Evolutionary conservation across 1,140 invertebrate genomes (phyloP).

Genomic region (Dendrolimus kikuchii): DNA sequence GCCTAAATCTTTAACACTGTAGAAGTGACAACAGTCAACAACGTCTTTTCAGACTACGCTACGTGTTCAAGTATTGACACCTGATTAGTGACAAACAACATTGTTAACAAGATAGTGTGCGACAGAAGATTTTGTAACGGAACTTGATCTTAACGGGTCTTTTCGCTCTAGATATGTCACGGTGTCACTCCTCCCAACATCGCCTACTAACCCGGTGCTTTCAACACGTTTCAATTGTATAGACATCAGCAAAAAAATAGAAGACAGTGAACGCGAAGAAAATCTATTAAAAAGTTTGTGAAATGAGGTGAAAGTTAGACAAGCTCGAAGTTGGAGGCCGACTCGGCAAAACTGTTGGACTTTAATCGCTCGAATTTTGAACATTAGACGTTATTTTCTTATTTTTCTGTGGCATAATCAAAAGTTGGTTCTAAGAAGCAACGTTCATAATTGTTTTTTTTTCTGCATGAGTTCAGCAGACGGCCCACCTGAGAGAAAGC

Average conservation of each 20-base stretch:
- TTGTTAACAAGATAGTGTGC: neutral
- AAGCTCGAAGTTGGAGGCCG: neutral
- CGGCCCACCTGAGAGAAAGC: too few species aligned
- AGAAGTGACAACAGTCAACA: neutral
- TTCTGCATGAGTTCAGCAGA: too few species aligned
- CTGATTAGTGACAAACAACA: neutral
- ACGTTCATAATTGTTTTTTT: too few species aligned
- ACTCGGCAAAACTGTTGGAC: neutral
- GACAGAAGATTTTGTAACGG: slow-evolving; percentile 1
- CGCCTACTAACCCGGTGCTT: slow-evolving; percentile 13
- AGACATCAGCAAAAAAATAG: too few species aligned
- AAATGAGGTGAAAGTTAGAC: neutral
- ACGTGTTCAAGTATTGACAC: neutral
- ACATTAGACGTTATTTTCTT: neutral
- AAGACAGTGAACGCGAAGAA: slow-evolving; percentile 1
- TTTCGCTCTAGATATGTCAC: slow-evolving; percentile 14
- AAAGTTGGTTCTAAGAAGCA: too few species aligned
- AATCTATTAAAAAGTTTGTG: neutral
- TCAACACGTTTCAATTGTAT: too few species aligned
- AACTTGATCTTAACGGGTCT: slow-evolving; percentile 9
- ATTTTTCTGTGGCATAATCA: too few species aligned
- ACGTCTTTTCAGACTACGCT: neutral
- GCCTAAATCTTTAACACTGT: too few species aligned
- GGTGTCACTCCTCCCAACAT: neutral
- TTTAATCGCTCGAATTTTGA: neutral